Evolutionary conservation across 2,888 invertebrate genomes (phyloP), one percentile per base, ranked within the genome.

Genomic region (Piscicola geometra): DNA sequence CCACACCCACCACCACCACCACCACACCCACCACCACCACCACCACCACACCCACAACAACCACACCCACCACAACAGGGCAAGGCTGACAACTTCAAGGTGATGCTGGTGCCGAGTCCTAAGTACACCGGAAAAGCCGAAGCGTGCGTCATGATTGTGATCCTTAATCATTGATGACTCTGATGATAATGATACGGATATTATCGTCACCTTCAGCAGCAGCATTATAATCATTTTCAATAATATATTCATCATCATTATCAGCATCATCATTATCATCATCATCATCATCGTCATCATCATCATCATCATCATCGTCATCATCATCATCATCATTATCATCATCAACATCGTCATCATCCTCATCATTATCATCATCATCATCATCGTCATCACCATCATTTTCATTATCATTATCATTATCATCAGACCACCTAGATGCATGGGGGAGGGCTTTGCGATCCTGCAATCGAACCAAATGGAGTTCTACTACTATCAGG

Each of bases 361-460:
- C n/a, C n/a, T n/a, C n/a, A 35, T 12, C 21, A 12, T 5, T 30
- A 68, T 30, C 69, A 33, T 68, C 12, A 3, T 28, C 12, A 25
- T 12, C n/a, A 12, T 71, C 41, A 28, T 71, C 25, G 30, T 68
- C n/a, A n/a, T 68, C 32, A 41, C 15, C 41, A 30, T 33, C n/a
- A 28, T 68, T 9, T 28, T 21, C 35, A 28, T 35, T 68, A 30
- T 69, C n/a, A 36, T 0, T 69, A 18, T n/a, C 36, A 9, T 25
- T 33, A 32, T n/a, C 75, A 71, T 32, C 75, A 81, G 81, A 82
- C 96, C 98, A 0, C 98, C 98, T 0, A 87, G 93, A 71, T 95
- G 93, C 82, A 98, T 98, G 97, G 98, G 98, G 2, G 96, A 96
- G 87, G 98, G 97, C 0, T 98, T 98, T 86, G 96, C 96, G 0